Conservation (phyloP, 2,113 vertebrate genomes). For the Suncus etruscus region DNA sequence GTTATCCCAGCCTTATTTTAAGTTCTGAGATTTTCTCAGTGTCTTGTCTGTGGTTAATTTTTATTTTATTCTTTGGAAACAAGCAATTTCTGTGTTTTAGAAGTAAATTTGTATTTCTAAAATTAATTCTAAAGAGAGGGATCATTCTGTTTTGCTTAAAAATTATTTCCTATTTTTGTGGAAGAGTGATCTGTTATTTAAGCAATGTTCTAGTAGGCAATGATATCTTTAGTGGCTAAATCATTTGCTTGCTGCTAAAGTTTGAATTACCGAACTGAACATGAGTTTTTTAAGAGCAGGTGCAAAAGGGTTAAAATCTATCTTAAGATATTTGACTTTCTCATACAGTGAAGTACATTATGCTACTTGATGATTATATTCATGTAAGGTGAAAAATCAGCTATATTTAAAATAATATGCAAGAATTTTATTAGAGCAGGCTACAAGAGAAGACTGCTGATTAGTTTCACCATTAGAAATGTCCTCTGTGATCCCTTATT, state of each 20-base stretch:
- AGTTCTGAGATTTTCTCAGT: too few species aligned
- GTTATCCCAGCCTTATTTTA: too few species aligned
- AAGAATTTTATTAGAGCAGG: slow-evolving; percentile 34
- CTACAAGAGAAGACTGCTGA: slow-evolving; percentile 54
- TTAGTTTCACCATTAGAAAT: slow-evolving; percentile 57
- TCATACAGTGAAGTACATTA: not conserved
- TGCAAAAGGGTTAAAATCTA: not conserved
- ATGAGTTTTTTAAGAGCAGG: not conserved
- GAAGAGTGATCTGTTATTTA: not conserved
- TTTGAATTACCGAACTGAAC: not conserved
- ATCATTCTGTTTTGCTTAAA: not conserved
- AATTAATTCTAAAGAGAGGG: slow-evolving; percentile 1
- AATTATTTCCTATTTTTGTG: not conserved
- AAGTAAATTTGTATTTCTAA: not conserved
- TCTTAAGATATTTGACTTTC: slow-evolving; percentile 25
- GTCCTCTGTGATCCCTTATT: not conserved
- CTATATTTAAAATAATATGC: slow-evolving; percentile 59
- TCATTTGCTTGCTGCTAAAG: not conserved
- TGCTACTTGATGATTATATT: slow-evolving; percentile 45
- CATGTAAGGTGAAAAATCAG: not conserved
- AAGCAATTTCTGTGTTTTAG: too few species aligned
- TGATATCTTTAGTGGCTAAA: not conserved
- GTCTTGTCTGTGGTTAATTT: too few species aligned
- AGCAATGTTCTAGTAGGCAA: not conserved
- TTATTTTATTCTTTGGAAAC: too few species aligned